These are phyloP conservation scores for Scatophagus argus DNA, from an alignment of 2,113 vertebrate genomes.

Conservation along the genomic window DNA sequence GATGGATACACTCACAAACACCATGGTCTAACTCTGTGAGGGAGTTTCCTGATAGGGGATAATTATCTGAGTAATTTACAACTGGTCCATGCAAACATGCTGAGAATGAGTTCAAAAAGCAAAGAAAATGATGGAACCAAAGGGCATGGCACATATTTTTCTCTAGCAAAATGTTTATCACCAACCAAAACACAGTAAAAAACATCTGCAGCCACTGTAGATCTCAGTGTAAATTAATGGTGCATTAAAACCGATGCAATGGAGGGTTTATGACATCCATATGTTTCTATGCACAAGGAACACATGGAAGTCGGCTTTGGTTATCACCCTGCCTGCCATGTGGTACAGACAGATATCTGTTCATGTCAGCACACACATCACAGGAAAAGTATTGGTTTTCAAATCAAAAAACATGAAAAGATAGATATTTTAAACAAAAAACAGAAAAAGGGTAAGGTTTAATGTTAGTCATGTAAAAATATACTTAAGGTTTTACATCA, in stretches of 20 bases:
- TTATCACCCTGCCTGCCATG: neutral
- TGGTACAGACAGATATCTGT: slow-evolving; percentile 3
- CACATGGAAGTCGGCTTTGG: slow-evolving; percentile 38
- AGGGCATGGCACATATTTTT: slow-evolving; percentile 9
- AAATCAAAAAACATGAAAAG: slow-evolving; percentile 23
- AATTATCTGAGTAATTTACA: slow-evolving; percentile 59
- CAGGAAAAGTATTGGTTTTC: slow-evolving; percentile 20
- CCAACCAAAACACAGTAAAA: slow-evolving; percentile 51
- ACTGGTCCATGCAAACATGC: slow-evolving; percentile 13
- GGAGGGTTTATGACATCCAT: slow-evolving; percentile 61
- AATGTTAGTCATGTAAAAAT: neutral
- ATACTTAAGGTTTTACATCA: too few species aligned
- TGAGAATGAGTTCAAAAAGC: slow-evolving; percentile 18
- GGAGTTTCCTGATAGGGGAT: slow-evolving; percentile 51
- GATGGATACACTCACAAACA: slow-evolving; percentile 54
- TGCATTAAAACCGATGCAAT: slow-evolving; percentile 40
- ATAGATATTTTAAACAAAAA: neutral
- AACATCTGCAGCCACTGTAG: slow-evolving; percentile 59
- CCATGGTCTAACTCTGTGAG: slow-evolving; percentile 5
- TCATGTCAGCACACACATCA: slow-evolving; percentile 9
- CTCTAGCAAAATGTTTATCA: slow-evolving; percentile 50
- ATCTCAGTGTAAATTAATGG: slow-evolving; percentile 55
- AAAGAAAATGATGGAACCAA: slow-evolving; percentile 7
- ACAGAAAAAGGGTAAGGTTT: neutral
- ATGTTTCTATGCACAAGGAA: slow-evolving; percentile 41